Evolutionary conservation across 2,888 invertebrate genomes (phyloP).

Genomic region (Copidosoma aretas): DNA sequence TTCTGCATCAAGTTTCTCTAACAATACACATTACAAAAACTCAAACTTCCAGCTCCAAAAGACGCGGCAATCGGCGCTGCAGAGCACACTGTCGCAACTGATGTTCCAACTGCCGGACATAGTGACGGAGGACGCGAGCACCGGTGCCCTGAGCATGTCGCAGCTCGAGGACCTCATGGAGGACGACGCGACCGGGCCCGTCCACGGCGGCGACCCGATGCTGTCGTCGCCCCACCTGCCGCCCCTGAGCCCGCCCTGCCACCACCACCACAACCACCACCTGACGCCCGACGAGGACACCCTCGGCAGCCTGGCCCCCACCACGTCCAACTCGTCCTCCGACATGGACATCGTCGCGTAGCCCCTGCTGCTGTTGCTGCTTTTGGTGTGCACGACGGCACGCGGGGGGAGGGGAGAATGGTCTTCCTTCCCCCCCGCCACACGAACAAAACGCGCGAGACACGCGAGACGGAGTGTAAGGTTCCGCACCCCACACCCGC

Average conservation of each 20-base stretch:
- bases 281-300: constrained; percentile 59
- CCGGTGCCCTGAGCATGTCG: constrained; percentile 65
- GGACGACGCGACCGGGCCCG: constrained; percentile 68
- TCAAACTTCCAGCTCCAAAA: not conserved
- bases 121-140: constrained; percentile 65
- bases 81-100: constrained; percentile 22
- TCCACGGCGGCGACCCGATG: constrained; percentile 71
- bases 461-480: not conserved
- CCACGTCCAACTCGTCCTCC: constrained; percentile 59
- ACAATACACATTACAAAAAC: no score
- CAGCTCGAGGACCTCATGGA: constrained; percentile 73
- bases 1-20: no score
- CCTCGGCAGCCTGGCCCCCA: constrained; percentile 57
- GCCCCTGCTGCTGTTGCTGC: constrained; percentile 43
- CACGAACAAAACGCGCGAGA: no score
- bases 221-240: constrained; percentile 67
- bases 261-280: constrained; percentile 54
- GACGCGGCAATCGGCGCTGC: constrained; percentile 2
- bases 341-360: constrained; percentile 62
- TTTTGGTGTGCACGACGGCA: not conserved
- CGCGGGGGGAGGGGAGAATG: no score
- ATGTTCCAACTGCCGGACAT: constrained; percentile 67
- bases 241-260: constrained; percentile 54
- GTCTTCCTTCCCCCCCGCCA: not conserved
- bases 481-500: no score